Evolutionary conservation across 2,888 invertebrate species (phyloP).

Genomic region (Chelonus formosanus): DNA sequence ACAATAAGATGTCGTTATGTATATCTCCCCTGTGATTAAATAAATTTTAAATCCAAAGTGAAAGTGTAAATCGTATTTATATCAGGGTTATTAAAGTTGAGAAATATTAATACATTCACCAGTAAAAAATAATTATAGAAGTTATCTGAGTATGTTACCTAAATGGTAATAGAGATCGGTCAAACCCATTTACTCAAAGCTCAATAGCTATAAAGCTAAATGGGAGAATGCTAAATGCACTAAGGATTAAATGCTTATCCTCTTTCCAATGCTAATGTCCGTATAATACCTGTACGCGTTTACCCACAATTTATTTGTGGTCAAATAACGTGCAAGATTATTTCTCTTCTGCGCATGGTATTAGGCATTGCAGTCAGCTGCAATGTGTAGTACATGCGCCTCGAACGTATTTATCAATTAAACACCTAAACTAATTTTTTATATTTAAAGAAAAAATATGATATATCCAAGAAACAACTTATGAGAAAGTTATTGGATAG

Average conservation of each 20-base stretch:
- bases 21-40: not conserved
- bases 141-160: not conserved
- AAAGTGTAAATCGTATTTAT: no score
- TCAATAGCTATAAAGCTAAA: not conserved
- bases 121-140: not conserved
- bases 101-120: no score
- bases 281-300: not conserved
- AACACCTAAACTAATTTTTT: not conserved
- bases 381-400: slow-evolving; percentile 38
- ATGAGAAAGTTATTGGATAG: no score
- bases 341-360: slow-evolving; percentile 27
- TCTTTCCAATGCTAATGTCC: not conserved
- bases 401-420: slow-evolving; percentile 9
- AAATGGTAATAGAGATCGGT: not conserved
- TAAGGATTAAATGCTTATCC: slow-evolving; percentile 11
- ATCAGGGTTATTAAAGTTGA: no score
- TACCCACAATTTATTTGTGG: slow-evolving; percentile 4
- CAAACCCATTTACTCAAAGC: not conserved
- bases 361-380: slow-evolving; percentile 37
- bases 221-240: slow-evolving; percentile 1
- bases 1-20: not conserved
- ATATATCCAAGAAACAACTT: no score
- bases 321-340: slow-evolving; percentile 1
- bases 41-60: not conserved
- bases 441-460: not conserved